Evolutionary conservation across 92 coral and sea anemone species (phyloP).

Genomic region (Heliopora coerulea): DNA sequence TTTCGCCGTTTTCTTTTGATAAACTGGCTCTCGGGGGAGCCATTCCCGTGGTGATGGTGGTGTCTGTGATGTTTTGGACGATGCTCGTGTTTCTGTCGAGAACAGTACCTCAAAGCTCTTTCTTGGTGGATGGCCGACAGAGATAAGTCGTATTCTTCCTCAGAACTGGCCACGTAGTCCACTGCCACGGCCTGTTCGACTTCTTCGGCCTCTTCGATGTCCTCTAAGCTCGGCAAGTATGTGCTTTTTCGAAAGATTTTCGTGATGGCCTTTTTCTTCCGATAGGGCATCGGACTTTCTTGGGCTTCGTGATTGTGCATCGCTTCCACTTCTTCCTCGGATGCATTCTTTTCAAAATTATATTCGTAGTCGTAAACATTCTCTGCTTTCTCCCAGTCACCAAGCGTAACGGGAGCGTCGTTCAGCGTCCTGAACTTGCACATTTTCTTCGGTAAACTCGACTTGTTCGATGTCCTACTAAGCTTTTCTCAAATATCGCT

Average conservation of each 20-base stretch:
- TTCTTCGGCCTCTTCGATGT: slow-evolving; percentile 79
- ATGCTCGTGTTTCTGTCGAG: slow-evolving; percentile 16
- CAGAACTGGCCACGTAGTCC: slow-evolving; percentile 38
- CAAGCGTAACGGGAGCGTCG: slow-evolving; percentile 70
- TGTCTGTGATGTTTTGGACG: slow-evolving; percentile 2
- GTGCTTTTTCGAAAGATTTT: slow-evolving; percentile 60
- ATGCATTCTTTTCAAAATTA: slow-evolving; percentile 69
- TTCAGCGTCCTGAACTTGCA: slow-evolving; percentile 51
- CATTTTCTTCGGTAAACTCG: slow-evolving; percentile 17
- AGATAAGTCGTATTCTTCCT: slow-evolving; percentile 60
- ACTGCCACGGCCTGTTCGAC: slow-evolving; percentile 39
- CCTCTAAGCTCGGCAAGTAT: slow-evolving; percentile 78
- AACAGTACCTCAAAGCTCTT: slow-evolving; percentile 60
- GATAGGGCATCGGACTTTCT: slow-evolving; percentile 60
- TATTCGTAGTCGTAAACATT: slow-evolving; percentile 83
- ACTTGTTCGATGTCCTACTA: background rate
- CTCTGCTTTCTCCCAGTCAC: slow-evolving; percentile 54
- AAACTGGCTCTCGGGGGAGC: background rate
- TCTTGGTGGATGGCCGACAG: slow-evolving; percentile 85
- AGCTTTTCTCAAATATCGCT: background rate
- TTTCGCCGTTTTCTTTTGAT: slow-evolving; percentile 17
- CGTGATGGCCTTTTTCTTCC: slow-evolving; percentile 56
- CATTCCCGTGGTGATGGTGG: slow-evolving; percentile 18
- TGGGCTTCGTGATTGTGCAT: slow-evolving; percentile 58
- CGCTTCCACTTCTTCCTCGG: slow-evolving; percentile 55